Conservation (phyloP, 2,113 vertebrate species). For the Epinephelus lanceolatus region DNA sequence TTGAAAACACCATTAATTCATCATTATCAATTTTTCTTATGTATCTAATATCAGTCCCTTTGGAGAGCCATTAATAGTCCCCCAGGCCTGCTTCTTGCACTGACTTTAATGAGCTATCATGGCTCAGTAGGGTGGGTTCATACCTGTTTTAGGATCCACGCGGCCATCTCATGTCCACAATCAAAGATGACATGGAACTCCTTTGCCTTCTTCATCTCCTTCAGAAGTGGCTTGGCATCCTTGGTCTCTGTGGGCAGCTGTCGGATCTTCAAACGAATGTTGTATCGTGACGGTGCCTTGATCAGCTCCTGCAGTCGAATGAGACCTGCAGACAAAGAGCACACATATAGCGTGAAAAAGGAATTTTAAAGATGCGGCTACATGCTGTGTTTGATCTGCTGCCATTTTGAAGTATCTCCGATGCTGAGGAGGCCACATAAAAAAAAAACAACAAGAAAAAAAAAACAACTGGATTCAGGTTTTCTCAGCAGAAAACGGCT, state of each 20-base stretch:
- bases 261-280: slow-evolving; percentile 97
- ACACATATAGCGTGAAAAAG: slow-evolving; percentile 53
- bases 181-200: slow-evolving; percentile 99
- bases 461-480: slow-evolving; percentile 46
- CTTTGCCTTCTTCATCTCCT: slow-evolving; percentile 99
- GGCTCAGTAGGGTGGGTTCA: slow-evolving; percentile 26
- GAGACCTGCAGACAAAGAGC: slow-evolving; percentile 89
- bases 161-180: slow-evolving; percentile 98
- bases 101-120: neutral
- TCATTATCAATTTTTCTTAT: neutral
- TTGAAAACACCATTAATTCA: neutral
- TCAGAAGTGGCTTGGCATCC: slow-evolving; percentile 97
- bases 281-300: slow-evolving; percentile 97
- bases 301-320: slow-evolving; percentile 99
- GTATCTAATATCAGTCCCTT: neutral
- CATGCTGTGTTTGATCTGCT: slow-evolving; percentile 67
- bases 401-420: slow-evolving; percentile 68
- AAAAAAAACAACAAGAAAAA: slow-evolving; percentile 24
- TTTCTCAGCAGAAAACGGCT: slow-evolving; percentile 64
- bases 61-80: neutral
- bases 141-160: slow-evolving; percentile 98
- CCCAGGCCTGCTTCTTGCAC: neutral
- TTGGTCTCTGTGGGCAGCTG: slow-evolving; percentile 96
- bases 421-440: slow-evolving; percentile 52
- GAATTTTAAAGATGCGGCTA: slow-evolving; percentile 58